Base-by-base conservation (phyloP, 2,797 vertebrate species). In the Okamejei kenojei region DNA sequence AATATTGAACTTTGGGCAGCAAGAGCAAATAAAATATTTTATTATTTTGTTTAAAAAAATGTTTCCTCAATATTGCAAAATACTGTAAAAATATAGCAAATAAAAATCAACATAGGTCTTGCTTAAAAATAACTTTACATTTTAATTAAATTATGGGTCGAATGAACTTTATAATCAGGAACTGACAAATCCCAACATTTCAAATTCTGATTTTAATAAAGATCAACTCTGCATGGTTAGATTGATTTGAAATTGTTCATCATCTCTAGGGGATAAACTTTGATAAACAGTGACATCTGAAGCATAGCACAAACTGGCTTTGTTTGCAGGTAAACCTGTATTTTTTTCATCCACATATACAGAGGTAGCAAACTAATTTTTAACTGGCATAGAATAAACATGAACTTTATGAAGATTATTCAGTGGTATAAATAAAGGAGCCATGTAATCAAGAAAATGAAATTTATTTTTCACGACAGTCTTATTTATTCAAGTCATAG, bases 221-320 rank as follows among this genome's bases (percentile, higher is more conserved):
- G 68, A 45, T 91, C 21, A 73, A 54, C 32, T 90, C 2, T 90
- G 68, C 88, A 21, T 26, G 65, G 21, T 38, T 71, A 73, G 35
- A 73, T 73, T 91, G 88, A 91, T 91, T 91, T 91, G 35, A 91
- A 91, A 26, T 91, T 91, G 68, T 11, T 74, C 29, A 35, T 38
- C 35, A 29, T 74, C 90, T 73, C 35, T 26, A 74, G 74, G 35
- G 88, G 68, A 91, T 91, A 35, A 38, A 38, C 35, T 13, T 32
- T 73, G 68, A 68, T 74, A 74, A 91, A 74, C 68, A 45, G 26
- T 38, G 68, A 45, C 32, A 91, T 54, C 65, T 54, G 65, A 74
- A 91, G 90, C 35, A 91, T 29, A 45, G 68, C 35, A 38, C 65
- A 91, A 19, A 38, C 63, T 71, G n/a, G 23, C 35, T 61, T 91